A percentile compares a stretch with the other conserved stretches of the same genome.
Conservation (phyloP, 1,140 invertebrate genomes). For the Caenorhabditis inopinata region DNA sequence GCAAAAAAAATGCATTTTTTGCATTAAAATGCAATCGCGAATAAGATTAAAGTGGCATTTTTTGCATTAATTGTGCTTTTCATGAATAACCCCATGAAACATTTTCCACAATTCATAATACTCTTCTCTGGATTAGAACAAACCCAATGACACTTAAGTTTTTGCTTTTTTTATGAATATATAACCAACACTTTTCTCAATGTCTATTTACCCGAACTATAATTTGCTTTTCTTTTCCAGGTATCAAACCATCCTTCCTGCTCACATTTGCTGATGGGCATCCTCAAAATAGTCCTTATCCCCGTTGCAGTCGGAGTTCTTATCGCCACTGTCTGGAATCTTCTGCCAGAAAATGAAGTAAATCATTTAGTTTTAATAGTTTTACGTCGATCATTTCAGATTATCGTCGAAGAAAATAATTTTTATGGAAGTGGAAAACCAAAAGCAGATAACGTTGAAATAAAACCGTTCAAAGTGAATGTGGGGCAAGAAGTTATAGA, state of each 20-base stretch:
- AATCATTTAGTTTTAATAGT: background rate
- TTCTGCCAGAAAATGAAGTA: background rate
- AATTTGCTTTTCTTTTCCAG: background rate
- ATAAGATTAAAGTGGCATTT: too few species aligned
- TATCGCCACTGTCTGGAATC: background rate
- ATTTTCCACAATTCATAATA: too few species aligned
- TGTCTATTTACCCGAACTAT: too few species aligned
- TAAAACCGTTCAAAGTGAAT: constrained; percentile 39
- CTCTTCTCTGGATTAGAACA: too few species aligned
- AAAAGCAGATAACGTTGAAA: constrained; percentile 8
- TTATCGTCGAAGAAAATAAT: background rate
- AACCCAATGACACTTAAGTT: too few species aligned
- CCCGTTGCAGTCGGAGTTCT: constrained; percentile 5
- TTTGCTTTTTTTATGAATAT: too few species aligned
- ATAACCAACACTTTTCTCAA: too few species aligned
- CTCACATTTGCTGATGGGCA: background rate
- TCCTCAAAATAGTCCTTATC: constrained; percentile 1
- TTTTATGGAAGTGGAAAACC: background rate
- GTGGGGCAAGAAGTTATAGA: constrained; percentile 29
- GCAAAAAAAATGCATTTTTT: too few species aligned
- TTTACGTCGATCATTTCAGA: background rate
- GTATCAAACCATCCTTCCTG: too few species aligned
- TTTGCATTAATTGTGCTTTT: too few species aligned
- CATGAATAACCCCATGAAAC: too few species aligned
- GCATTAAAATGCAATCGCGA: too few species aligned